A percentile compares a stretch with the other conserved stretches of the same genome.
phyloP scores from a whole-genome alignment of 2,797 vertebrate genomes.

The Tragelaphus oryx region DNA sequence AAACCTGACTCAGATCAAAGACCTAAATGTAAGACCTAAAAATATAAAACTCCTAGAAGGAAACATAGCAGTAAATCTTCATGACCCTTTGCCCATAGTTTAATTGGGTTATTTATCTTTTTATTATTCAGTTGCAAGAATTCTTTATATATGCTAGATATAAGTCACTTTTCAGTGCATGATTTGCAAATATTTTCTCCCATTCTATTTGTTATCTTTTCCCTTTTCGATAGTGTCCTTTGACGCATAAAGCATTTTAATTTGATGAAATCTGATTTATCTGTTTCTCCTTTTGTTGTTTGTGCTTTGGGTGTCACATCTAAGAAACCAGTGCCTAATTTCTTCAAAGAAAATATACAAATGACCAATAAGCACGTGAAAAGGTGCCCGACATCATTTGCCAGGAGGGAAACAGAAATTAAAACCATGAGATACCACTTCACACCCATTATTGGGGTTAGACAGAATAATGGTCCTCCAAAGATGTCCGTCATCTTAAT shows the following conservation, averaged over 20 bases:
- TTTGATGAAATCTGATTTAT: background rate
- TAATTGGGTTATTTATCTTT: background rate
- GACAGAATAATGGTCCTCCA: background rate
- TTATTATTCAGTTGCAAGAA: background rate
- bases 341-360: background rate
- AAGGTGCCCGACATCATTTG: background rate
- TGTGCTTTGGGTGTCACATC: background rate
- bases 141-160: background rate
- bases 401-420: background rate
- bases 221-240: background rate
- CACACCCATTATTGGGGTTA: rapidly evolving
- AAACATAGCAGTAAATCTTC: background rate
- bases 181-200: background rate
- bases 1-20: background rate
- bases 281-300: background rate
- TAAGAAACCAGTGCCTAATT: background rate
- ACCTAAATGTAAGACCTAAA: background rate
- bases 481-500: background rate
- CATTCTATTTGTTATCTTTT: background rate
- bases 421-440: background rate
- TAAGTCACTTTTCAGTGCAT: background rate
- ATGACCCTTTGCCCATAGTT: background rate
- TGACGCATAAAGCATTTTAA: background rate
- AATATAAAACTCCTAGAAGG: background rate
- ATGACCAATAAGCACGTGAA: background rate